These are phyloP conservation scores for Campylomormyrus numenius DNA, from an alignment of 2,113 vertebrate genomes.

Conservation along the genomic window DNA sequence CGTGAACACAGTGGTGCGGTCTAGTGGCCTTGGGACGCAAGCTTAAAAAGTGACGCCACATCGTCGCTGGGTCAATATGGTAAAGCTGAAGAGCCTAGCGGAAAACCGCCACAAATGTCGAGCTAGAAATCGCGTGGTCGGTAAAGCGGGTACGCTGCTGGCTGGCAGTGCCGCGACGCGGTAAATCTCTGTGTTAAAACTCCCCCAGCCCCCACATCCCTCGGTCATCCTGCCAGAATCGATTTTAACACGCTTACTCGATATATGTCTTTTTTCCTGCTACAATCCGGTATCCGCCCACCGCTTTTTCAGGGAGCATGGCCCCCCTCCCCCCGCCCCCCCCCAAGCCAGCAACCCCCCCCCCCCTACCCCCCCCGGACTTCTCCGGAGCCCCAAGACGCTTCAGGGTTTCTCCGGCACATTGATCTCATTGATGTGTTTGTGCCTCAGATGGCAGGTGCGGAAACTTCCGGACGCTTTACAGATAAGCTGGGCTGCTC, in stretches of 20 bases:
- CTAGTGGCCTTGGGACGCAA: neutral
- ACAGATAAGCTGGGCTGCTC: neutral
- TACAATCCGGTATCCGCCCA: neutral
- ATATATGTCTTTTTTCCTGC: neutral
- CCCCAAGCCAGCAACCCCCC: too few relatives aligned
- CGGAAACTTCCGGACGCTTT: neutral
- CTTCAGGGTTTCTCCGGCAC: neutral
- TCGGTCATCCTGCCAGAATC: neutral
- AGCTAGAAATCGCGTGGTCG: neutral
- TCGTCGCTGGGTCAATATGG: neutral
- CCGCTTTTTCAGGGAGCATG: neutral
- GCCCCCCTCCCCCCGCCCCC: too few relatives aligned
- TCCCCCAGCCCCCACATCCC: neutral
- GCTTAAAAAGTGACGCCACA: neutral
- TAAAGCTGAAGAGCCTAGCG: neutral
- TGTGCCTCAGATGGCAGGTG: neutral
- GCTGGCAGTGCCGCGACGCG: neutral
- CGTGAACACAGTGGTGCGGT: neutral
- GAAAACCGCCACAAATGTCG: neutral
- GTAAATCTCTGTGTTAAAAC: neutral
- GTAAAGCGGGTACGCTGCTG: neutral
- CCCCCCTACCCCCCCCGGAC: neutral
- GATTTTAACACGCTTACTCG: neutral
- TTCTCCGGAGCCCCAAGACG: neutral
- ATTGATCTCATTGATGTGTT: slow-evolving; percentile 12